A percentile compares a stretch with the other conserved stretches of the same genome.
phyloP scores from a whole-genome alignment of 2,797 vertebrate genomes.

The Buceros bicornis region DNA sequence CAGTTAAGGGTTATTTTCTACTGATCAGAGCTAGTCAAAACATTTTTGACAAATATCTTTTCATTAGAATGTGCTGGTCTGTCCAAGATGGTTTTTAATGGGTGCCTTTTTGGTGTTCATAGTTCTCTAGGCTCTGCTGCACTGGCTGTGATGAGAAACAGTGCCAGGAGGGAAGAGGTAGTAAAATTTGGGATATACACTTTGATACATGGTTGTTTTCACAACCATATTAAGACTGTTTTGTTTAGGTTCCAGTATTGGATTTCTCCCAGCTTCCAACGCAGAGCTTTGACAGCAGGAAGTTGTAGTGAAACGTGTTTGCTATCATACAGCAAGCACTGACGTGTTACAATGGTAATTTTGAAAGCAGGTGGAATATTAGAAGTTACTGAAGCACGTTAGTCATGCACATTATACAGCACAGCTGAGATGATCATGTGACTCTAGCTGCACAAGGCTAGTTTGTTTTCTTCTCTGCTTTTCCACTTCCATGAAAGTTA shows the following conservation, averaged over 20 bases:
- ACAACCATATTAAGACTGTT: background rate
- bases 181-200: background rate
- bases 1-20: background rate
- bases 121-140: background rate
- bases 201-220: background rate
- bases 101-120: background rate
- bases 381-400: background rate
- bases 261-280: background rate
- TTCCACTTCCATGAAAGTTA: background rate
- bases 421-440: background rate
- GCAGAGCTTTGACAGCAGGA: background rate
- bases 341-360: background rate
- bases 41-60: background rate
- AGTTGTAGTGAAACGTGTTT: background rate
- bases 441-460: background rate
- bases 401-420: background rate
- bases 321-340: background rate
- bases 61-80: background rate
- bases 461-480: background rate
- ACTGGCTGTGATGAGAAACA: background rate
- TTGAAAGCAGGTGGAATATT: background rate
- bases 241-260: background rate
- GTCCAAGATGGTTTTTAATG: background rate
- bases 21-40: background rate
- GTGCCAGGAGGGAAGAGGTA: fast-evolving